These are phyloP conservation scores for Hystrix cristata DNA, from an alignment of 2,113 vertebrate genomes.

Conservation along the genomic window DNA sequence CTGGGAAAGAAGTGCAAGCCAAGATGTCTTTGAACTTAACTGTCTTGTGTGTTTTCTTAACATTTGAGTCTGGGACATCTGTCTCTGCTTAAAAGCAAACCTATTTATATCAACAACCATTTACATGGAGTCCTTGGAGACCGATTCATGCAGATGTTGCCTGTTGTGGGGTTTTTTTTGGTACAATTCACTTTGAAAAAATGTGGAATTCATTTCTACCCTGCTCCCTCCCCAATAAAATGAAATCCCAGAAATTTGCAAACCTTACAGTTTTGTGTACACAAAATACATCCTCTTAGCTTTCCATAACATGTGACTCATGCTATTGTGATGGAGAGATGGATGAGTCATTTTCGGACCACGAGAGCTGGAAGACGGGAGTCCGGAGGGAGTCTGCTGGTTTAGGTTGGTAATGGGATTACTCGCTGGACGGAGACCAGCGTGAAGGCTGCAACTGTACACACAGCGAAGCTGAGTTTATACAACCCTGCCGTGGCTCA, in stretches of 20 bases:
- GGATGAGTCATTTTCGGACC: background rate
- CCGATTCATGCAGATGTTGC: slow-evolving; percentile 59
- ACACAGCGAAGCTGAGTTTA: background rate
- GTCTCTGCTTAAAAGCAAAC: slow-evolving; percentile 74
- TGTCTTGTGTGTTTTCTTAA: slow-evolving; percentile 45
- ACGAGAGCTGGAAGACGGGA: background rate
- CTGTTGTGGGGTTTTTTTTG: background rate
- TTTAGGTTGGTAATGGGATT: background rate
- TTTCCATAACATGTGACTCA: slow-evolving; percentile 52
- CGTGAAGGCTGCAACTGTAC: rapidly evolving
- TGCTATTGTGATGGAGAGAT: background rate
- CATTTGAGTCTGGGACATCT: slow-evolving; percentile 73
- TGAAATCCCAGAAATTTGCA: slow-evolving; percentile 49
- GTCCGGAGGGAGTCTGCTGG: background rate
- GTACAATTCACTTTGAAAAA: slow-evolving; percentile 31
- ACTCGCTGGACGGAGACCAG: background rate
- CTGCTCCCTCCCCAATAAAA: background rate
- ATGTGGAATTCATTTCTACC: slow-evolving; percentile 35
- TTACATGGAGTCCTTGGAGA: slow-evolving; percentile 32
- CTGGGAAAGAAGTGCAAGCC: background rate
- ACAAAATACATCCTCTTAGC: background rate
- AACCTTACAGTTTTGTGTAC: background rate
- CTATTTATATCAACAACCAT: slow-evolving; percentile 74
- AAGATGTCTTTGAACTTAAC: slow-evolving; percentile 65
- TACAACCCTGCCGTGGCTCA: background rate